A percentile compares a stretch with the other conserved stretches of the same genome.
Conservation (phyloP, 2,888 invertebrate genomes). For the Selenia dentaria region DNA sequence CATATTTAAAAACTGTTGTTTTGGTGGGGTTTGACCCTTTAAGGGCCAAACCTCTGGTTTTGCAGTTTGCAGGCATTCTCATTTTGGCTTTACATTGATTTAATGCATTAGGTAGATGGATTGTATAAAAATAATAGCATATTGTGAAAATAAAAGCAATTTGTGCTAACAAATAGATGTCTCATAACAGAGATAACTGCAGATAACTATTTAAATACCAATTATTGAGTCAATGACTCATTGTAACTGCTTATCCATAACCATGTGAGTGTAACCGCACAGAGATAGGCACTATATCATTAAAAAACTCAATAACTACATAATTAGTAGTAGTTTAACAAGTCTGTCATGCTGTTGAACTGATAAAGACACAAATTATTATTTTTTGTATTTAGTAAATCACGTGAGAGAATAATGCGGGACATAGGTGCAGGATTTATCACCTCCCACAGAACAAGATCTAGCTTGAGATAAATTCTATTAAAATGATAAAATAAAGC, state of each 20-base stretch:
- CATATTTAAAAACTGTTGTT: constrained; percentile 72
- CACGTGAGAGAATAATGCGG: too few relatives aligned
- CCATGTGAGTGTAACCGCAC: constrained; percentile 8
- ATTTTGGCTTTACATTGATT: constrained; percentile 38
- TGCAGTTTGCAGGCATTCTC: constrained; percentile 26
- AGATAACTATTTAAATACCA: constrained; percentile 24
- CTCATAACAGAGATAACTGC: constrained; percentile 29
- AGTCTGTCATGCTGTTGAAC: too few relatives aligned
- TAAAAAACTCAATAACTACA: too few relatives aligned
- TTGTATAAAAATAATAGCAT: constrained; percentile 32
- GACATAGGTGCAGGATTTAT: too few relatives aligned
- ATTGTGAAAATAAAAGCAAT: constrained; percentile 29
- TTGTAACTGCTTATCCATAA: constrained; percentile 18
- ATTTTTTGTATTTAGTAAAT: too few relatives aligned
- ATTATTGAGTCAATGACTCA: constrained; percentile 20
- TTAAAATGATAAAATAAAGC: too few relatives aligned
- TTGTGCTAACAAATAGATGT: constrained; percentile 28
- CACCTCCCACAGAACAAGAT: too few relatives aligned
- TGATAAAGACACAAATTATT: too few relatives aligned
- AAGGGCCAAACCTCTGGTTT: constrained; percentile 31
- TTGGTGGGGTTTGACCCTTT: too few relatives aligned
- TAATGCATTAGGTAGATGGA: constrained; percentile 34
- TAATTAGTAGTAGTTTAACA: too few relatives aligned
- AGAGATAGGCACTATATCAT: too few relatives aligned
- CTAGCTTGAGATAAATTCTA: too few relatives aligned